Base-by-base conservation (phyloP, 2,888 invertebrate species). In the Neoaliturus tenellus region DNA sequence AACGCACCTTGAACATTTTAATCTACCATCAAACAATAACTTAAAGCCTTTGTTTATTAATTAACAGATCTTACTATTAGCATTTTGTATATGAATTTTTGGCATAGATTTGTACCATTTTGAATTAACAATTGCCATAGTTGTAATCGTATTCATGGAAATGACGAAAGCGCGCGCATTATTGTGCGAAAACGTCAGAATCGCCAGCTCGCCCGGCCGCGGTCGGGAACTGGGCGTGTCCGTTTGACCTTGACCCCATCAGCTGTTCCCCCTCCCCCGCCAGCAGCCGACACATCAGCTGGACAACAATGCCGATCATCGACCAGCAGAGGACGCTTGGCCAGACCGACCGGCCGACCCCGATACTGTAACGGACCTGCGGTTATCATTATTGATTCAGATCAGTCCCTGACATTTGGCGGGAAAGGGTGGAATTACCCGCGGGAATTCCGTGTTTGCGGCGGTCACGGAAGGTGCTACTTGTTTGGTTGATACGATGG, bases 211-310 rank as follows among this genome's bases (percentile, higher is more conserved):
- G 62, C 3, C n/a, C 62, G 4, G 62, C 31, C n/a, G 51, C 51
- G 51, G 20, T 51, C 28, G 28, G 62, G 14, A 28, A 62, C 62
- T 62, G 69, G 69, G 69, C 69, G 69, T 69, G 69, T 35, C 69
- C 35, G 69, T 62, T 28, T 69, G 69, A 69, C 69, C 33, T 69
- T 69, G 69, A 69, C 69, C 69, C 31, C 69, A 12, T 69, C 35
- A 35, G 35, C 69, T 35, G 69, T 23, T 69, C 28, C 69, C 31
- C 67, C 8, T n/a, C 39, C 69, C 67, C 20, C 67, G 4, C 23
- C 12, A 10, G 33, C 67, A 69, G 6, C 62, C 25, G 31, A 23
- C 62, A 17, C 31, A 62, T 39, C 69, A 69, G 69, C 69, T 69
- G 69, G 69, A 17, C 69, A 69, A 39, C 69, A 69, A 69, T 69